Conservation (phyloP, 2,888 invertebrate genomes). For the Leucophora obtusa region DNA sequence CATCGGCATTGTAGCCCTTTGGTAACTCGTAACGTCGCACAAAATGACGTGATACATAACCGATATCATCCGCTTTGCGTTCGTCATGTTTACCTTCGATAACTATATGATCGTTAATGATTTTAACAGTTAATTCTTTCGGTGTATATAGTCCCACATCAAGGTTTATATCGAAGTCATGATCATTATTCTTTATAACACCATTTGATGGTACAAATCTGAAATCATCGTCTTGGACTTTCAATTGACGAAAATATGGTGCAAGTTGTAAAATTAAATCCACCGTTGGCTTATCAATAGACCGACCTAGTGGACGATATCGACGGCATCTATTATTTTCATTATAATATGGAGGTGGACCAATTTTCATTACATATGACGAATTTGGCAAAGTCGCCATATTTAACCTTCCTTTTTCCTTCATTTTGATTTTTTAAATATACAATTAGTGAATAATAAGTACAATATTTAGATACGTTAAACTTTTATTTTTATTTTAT, state of each 20-base stretch:
- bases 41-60: constrained; percentile 84
- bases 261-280: constrained; percentile 73
- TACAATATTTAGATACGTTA: no score
- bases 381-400: constrained; percentile 69
- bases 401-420: no score
- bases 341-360: constrained; percentile 73
- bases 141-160: constrained; percentile 87
- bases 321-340: constrained; percentile 73
- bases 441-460: no score
- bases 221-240: constrained; percentile 65
- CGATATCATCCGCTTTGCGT: constrained; percentile 83
- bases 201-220: constrained; percentile 49
- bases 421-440: no score
- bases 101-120: constrained; percentile 81
- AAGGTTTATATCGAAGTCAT: constrained; percentile 84
- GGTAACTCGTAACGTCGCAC: constrained; percentile 78
- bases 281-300: constrained; percentile 72
- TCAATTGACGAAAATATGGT: constrained; percentile 71
- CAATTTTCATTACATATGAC: constrained; percentile 74
- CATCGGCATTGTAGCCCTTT: constrained; percentile 82
- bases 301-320: constrained; percentile 70
- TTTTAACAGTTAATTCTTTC: constrained; percentile 85
- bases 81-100: constrained; percentile 87
- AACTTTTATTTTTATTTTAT: not conserved
- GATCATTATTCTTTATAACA: constrained; percentile 75